These are phyloP conservation scores for Laterallus jamaicensis DNA, from an alignment of 2,113 vertebrate species.

Conservation along the genomic window DNA sequence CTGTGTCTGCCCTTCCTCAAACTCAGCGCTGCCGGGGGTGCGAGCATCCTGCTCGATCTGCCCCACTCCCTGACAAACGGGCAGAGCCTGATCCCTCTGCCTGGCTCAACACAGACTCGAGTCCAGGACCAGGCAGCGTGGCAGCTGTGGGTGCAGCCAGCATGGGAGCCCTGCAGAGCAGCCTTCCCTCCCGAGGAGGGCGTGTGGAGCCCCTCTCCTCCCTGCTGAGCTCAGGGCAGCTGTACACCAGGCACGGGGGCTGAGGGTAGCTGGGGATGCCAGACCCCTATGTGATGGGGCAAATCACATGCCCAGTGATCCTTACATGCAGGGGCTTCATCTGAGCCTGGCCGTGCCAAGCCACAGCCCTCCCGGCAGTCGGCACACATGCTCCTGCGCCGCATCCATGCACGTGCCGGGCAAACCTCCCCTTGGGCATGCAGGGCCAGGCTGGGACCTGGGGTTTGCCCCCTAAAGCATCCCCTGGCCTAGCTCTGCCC, in stretches of 20 bases:
- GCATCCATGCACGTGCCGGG: neutral
- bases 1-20: neutral
- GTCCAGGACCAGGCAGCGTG: fast-evolving
- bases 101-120: neutral
- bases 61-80: neutral
- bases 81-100: neutral
- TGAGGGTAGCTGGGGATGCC: neutral
- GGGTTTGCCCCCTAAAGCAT: neutral
- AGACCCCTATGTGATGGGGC: neutral
- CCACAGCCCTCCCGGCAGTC: fast-evolving
- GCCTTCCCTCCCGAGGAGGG: neutral
- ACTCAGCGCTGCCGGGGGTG: neutral
- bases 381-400: constrained; percentile 23
- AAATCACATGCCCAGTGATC: neutral
- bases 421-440: neutral
- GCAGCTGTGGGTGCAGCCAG: neutral
- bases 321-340: fast-evolving
- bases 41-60: neutral
- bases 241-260: fast-evolving
- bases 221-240: neutral
- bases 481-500: neutral
- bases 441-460: neutral
- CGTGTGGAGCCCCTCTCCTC: neutral
- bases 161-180: fast-evolving
- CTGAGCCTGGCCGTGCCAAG: neutral